A percentile compares a stretch with the other conserved stretches of the same genome.
These are phyloP conservation scores for Conus betulinus DNA, from an alignment of 1,140 invertebrate genomes.

Conservation along the genomic window DNA sequence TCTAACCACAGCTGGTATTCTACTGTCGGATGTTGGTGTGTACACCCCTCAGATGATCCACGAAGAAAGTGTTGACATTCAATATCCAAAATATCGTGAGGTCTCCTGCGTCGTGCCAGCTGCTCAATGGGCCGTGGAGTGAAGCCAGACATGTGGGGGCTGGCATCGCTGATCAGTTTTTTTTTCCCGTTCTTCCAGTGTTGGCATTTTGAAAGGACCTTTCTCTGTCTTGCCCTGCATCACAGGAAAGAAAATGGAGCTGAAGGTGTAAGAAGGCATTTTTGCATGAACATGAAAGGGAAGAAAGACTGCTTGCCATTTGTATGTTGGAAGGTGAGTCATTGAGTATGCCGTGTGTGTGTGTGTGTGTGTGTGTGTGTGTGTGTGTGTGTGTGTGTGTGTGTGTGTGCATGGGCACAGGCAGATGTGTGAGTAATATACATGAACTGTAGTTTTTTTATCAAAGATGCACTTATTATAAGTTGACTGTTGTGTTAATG, in stretches of 20 bases:
- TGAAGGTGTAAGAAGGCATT: background rate
- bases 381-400: background rate
- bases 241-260: background rate
- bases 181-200: slow-evolving; percentile 67
- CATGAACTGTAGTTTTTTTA: too few relatives aligned
- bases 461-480: too few relatives aligned
- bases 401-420: background rate
- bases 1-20: slow-evolving; percentile 73
- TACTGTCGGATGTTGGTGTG: slow-evolving; percentile 62
- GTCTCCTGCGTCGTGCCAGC: slow-evolving; percentile 56
- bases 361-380: too few relatives aligned
- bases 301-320: background rate
- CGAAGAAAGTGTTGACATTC: slow-evolving; percentile 72
- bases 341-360: background rate
- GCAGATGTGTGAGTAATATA: too few relatives aligned
- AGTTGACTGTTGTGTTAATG: too few relatives aligned
- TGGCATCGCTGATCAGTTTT: slow-evolving; percentile 53
- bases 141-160: slow-evolving; percentile 66
- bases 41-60: slow-evolving; percentile 53
- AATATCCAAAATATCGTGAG: slow-evolving; percentile 68
- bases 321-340: background rate
- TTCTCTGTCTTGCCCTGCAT: background rate
- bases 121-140: slow-evolving; percentile 66
- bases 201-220: slow-evolving; percentile 46
- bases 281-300: too few relatives aligned